Base-by-base conservation (phyloP, 2,797 vertebrate species). In the Sebastes hubbsi region DNA sequence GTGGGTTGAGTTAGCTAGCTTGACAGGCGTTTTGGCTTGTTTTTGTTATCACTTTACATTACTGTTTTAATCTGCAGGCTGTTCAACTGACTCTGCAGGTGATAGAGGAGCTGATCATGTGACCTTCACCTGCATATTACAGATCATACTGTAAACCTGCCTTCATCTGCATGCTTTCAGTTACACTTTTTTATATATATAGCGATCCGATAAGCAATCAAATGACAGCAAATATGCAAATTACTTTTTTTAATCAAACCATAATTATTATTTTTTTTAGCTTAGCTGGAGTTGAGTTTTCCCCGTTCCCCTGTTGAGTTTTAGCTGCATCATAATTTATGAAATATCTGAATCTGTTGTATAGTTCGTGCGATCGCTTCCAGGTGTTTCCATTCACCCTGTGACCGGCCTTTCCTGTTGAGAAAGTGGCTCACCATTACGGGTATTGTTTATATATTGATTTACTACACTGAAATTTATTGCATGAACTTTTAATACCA, bases 401-500 rank as follows among this genome's bases (percentile, higher is more conserved):
- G 18, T 62, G 11, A n/a, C 10, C 14, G 18, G 20, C n/a, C 30
- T 60, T 27, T 4, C 10, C 16, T 59, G 38, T 69, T 66, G 5
- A 80, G 73, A 74, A 14, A 46, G 6, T 42, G 13, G 10, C 68
- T 38, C 54, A 30, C 24, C 14, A 20, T 76, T 56, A 59, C 56
- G 14, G 38, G 25, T 55, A 63, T 4, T 82, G 67, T 80, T 87
- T 82, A 70, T 32, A 60, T 24, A 29, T 68, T 8, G 5, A 68
- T 84, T 86, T 77, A 87, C 54, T 34, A 5, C 36, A 27, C 27
- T 42, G 27, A 62, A 71, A 78, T 70, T 25, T 78, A 87, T 62
- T 78, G 52, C 55, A 24, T 30, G 16, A 38, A 29, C 14, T 55
- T 68, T 84, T 74, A 70, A 75, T 60, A 61, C 34, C 13, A n/a